Conservation (phyloP, 2,888 invertebrate species). For the Biston betularia region DNA sequence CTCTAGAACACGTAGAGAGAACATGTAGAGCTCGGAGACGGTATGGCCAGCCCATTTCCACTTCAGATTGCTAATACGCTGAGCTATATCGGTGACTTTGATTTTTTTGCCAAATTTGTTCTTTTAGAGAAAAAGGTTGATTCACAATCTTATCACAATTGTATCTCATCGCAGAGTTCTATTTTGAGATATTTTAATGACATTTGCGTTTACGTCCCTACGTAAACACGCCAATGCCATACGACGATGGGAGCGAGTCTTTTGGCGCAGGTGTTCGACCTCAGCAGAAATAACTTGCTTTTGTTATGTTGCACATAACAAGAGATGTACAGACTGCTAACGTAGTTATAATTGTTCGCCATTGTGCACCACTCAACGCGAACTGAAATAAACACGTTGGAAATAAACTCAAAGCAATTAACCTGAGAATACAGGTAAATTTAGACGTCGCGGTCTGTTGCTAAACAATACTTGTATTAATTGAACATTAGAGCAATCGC, state of each 20-base stretch:
- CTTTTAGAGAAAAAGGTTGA: neutral
- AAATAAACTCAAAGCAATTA: constrained; percentile 50
- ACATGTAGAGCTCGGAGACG: too few relatives aligned
- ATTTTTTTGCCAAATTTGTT: too few relatives aligned
- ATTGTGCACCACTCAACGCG: constrained; percentile 55
- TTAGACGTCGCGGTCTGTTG: constrained; percentile 25
- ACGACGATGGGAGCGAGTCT: constrained; percentile 54
- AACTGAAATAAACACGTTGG: constrained; percentile 62
- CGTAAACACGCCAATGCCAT: constrained; percentile 44
- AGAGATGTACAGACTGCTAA: constrained; percentile 24
- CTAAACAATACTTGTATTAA: constrained; percentile 29
- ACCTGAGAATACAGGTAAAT: constrained; percentile 29
- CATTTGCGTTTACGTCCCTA: constrained; percentile 20
- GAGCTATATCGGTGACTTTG: too few relatives aligned
- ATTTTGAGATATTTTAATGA: constrained; percentile 4
- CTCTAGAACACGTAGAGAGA: too few relatives aligned
- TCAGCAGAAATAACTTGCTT: constrained; percentile 66
- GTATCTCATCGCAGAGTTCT: neutral
- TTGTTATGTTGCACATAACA: constrained; percentile 60
- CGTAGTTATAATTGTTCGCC: constrained; percentile 53
- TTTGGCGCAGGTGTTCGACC: constrained; percentile 72
- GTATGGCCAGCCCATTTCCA: too few relatives aligned
- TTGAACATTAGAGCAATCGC: constrained; percentile 18
- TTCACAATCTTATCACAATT: neutral
- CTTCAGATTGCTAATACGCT: too few relatives aligned